Evolutionary conservation across 2,888 invertebrate species (phyloP).

Genomic region (Scaptomyza parva): DNA sequence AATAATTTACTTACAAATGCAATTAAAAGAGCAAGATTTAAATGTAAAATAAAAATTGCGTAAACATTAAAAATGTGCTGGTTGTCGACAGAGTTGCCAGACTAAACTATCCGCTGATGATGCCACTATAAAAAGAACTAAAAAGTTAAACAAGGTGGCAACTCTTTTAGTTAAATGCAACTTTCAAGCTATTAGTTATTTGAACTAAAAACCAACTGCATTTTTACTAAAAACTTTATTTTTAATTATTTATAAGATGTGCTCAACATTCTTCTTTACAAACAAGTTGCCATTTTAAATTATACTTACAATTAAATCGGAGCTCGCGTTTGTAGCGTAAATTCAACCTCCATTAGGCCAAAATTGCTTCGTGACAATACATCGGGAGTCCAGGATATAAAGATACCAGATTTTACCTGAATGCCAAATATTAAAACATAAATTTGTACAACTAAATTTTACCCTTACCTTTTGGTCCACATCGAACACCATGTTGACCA

Average conservation of each 20-base stretch:
- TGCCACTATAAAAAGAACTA: slow-evolving; percentile 26
- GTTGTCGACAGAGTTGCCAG: slow-evolving; percentile 35
- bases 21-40: slow-evolving; percentile 3
- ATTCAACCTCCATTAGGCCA: slow-evolving; percentile 90
- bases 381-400: slow-evolving; percentile 92
- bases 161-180: slow-evolving; percentile 32
- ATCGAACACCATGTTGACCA: slow-evolving; percentile 77
- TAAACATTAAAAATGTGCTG: slow-evolving; percentile 82
- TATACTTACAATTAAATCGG: slow-evolving; percentile 16
- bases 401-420: slow-evolving; percentile 87
- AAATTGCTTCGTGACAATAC: slow-evolving; percentile 89
- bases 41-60: slow-evolving; percentile 76
- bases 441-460: neutral
- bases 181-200: too few species aligned
- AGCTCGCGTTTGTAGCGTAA: slow-evolving; percentile 88
- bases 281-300: neutral
- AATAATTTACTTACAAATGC: slow-evolving; percentile 35
- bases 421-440: slow-evolving; percentile 14
- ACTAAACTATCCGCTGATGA: slow-evolving; percentile 1
- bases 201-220: neutral
- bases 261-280: too few species aligned
- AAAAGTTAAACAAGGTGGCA: slow-evolving; percentile 13
- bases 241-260: neutral
- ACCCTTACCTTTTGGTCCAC: slow-evolving; percentile 37
- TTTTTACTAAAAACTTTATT: neutral